These are phyloP conservation scores for Sylvia atricapilla DNA, from an alignment of 2,113 vertebrate genomes.

Conservation along the genomic window DNA sequence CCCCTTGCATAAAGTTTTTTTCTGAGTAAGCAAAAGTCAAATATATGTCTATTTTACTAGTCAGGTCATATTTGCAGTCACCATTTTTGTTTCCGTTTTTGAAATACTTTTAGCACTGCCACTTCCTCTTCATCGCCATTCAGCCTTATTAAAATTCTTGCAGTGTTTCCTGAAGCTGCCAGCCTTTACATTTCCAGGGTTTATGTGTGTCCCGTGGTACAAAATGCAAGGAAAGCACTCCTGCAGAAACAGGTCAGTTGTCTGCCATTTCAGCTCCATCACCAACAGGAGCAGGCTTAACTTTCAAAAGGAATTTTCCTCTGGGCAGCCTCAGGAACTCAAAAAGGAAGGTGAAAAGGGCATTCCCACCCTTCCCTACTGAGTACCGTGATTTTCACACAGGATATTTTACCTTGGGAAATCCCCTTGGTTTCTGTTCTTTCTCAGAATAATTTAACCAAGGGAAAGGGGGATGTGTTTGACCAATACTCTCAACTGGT, in stretches of 20 bases:
- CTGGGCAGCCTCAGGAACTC: neutral
- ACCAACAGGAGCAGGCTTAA: neutral
- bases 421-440: neutral
- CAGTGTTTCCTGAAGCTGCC: neutral
- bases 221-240: neutral
- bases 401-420: neutral
- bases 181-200: neutral
- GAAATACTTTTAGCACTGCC: neutral
- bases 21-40: slow-evolving; percentile 2
- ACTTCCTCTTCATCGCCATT: neutral
- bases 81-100: neutral
- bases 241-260: slow-evolving; percentile 34
- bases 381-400: neutral
- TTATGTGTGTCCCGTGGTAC: neutral
- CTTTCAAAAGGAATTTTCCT: slow-evolving; percentile 9
- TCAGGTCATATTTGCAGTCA: neutral
- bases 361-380: neutral
- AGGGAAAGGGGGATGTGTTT: neutral
- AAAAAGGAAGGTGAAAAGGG: slow-evolving; percentile 43
- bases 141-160: neutral
- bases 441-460: neutral
- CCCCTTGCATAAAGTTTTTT: neutral
- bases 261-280: slow-evolving; percentile 18
- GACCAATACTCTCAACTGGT: neutral
- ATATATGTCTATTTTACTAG: neutral